Conservation (phyloP, 2,113 vertebrate species). For the Spheniscus mendiculus region DNA sequence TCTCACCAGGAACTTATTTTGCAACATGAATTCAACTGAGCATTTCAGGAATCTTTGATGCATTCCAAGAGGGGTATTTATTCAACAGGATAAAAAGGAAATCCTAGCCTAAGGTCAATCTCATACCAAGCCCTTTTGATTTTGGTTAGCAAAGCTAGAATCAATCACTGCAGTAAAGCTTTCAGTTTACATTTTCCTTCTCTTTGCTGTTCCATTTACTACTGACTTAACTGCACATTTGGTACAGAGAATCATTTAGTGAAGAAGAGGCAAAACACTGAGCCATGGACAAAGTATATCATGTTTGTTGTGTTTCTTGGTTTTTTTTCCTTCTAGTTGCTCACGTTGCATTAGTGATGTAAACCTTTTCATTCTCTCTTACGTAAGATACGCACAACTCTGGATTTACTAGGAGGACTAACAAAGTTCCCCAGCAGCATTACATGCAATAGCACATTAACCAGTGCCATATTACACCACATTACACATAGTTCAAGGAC, state of each 20-base stretch:
- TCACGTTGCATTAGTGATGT: background rate
- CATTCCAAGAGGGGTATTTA: background rate
- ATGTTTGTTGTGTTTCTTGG: background rate
- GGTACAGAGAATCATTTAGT: background rate
- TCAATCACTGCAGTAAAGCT: constrained; percentile 28
- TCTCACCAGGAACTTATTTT: constrained; percentile 18
- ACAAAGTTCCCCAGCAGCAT: background rate
- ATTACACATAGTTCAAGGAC: background rate
- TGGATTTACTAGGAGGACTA: background rate
- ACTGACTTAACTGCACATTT: background rate
- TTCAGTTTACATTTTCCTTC: background rate
- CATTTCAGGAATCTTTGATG: constrained; percentile 7
- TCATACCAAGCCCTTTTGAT: constrained; percentile 19
- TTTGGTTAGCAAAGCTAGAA: constrained; percentile 23
- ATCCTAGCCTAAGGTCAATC: constrained; percentile 3
- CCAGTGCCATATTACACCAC: background rate
- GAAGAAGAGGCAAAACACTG: background rate
- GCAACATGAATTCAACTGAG: background rate
- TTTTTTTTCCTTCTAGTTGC: background rate
- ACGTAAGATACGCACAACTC: background rate
- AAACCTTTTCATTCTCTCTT: background rate
- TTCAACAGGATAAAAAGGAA: constrained; percentile 28
- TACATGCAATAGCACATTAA: background rate
- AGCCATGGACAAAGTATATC: background rate
- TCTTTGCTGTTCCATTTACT: background rate